Evolutionary conservation across 2,113 vertebrate genomes (phyloP).

Genomic region (Gymnobelideus leadbeateri): DNA sequence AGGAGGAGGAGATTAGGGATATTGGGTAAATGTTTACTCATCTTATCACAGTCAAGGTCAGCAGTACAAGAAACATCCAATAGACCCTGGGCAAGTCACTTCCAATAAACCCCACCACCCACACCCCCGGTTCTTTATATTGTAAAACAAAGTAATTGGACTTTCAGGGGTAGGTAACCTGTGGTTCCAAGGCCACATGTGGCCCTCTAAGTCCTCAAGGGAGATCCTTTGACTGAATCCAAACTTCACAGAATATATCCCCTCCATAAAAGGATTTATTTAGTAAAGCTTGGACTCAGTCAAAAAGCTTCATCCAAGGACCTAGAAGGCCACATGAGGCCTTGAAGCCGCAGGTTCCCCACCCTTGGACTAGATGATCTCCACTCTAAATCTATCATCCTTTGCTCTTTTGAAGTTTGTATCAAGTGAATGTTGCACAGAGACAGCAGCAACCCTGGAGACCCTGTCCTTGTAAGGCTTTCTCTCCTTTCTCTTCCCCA

Average conservation of each 20-base stretch:
- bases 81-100: neutral
- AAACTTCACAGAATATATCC: too few species aligned
- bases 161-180: too few species aligned
- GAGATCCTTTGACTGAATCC: too few species aligned
- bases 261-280: too few species aligned
- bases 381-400: neutral
- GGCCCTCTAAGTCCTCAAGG: too few species aligned
- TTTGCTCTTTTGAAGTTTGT: neutral
- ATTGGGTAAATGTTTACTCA: neutral
- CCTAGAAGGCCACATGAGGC: too few species aligned
- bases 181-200: too few species aligned
- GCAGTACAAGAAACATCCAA: neutral
- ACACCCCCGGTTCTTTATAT: neutral
- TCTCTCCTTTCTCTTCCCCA: neutral
- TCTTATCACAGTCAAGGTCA: neutral
- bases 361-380: neutral
- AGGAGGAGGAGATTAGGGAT: neutral
- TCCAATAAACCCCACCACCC: neutral
- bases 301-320: too few species aligned
- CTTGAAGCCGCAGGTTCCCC: too few species aligned
- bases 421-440: neutral
- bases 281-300: too few species aligned
- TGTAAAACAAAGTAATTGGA: neutral
- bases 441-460: neutral
- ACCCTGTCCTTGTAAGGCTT: neutral